These are phyloP conservation scores for Leptoclinus maculatus DNA, from an alignment of 2,797 vertebrate genomes.

Conservation along the genomic window DNA sequence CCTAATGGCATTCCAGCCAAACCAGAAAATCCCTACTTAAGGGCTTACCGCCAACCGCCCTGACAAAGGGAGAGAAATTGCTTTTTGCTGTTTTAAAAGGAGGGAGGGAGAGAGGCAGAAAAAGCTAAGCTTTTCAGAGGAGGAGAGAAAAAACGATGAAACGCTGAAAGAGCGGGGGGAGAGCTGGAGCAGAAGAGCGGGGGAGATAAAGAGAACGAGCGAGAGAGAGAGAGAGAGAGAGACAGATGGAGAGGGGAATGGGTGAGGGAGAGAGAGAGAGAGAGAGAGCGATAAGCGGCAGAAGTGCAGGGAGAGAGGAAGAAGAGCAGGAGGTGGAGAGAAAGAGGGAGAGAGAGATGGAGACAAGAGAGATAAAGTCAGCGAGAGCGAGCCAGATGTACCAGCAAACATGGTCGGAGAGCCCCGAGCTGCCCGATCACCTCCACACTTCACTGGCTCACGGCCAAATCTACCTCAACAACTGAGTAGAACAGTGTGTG, in stretches of 20 bases:
- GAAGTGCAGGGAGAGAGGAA: not conserved
- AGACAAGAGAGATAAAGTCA: constrained; percentile 8
- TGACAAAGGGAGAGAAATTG: constrained; percentile 86
- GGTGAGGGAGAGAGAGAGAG: constrained; percentile 34
- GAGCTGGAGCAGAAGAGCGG: constrained; percentile 55
- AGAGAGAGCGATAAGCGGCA: not conserved
- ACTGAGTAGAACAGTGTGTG: constrained; percentile 65
- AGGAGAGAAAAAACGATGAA: constrained; percentile 37
- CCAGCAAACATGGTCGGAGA: constrained; percentile 59
- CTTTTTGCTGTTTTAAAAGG: constrained; percentile 83
- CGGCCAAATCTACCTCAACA: constrained; percentile 70
- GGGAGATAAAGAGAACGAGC: constrained; percentile 62
- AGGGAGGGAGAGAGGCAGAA: constrained; percentile 51
- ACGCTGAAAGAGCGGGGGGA: constrained; percentile 46
- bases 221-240: constrained; percentile 44
- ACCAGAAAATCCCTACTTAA: constrained; percentile 87
- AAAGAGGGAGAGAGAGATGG: not conserved
- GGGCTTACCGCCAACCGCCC: constrained; percentile 78
- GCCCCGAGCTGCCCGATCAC: constrained; percentile 69
- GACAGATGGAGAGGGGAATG: constrained; percentile 62
- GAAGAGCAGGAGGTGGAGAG: constrained; percentile 6
- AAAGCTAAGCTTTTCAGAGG: constrained; percentile 74
- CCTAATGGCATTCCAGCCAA: constrained; percentile 84
- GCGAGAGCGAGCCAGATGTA: constrained; percentile 65
- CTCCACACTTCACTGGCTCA: constrained; percentile 67